Percentiles rank a stretch among this genome's conserved stretches.
phyloP scores from a whole-genome alignment of 2,888 invertebrate genomes.

The Peribatodes rhomboidaria region DNA sequence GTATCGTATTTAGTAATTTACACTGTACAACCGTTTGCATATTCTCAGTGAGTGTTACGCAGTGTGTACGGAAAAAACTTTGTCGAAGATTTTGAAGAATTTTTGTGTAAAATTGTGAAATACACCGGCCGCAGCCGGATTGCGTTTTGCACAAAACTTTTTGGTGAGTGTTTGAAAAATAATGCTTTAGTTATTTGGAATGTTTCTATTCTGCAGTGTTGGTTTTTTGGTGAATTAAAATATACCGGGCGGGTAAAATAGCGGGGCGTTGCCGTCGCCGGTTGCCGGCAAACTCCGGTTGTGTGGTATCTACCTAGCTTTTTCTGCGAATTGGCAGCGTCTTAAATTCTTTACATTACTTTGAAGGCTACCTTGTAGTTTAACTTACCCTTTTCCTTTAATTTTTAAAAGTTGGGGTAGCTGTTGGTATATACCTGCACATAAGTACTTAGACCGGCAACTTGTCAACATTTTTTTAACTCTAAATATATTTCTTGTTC shows the following conservation, averaged over 20 bases:
- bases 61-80: slow-evolving; percentile 87
- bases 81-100: slow-evolving; percentile 86
- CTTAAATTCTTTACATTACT: slow-evolving; percentile 66
- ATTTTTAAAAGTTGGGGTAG: not conserved
- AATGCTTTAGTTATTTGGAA: slow-evolving; percentile 40
- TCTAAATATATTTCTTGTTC: not conserved
- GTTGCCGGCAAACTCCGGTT: slow-evolving; percentile 10
- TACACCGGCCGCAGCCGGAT: slow-evolving; percentile 82
- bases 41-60: slow-evolving; percentile 87
- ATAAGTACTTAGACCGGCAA: not conserved
- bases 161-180: slow-evolving; percentile 71
- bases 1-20: slow-evolving; percentile 83
- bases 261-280: slow-evolving; percentile 76
- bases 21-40: slow-evolving; percentile 84
- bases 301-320: slow-evolving; percentile 54
- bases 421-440: not conserved
- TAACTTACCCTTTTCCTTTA: not conserved
- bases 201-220: slow-evolving; percentile 33
- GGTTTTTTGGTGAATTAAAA: slow-evolving; percentile 34
- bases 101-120: slow-evolving; percentile 85
- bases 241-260: slow-evolving; percentile 45
- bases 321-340: slow-evolving; percentile 74
- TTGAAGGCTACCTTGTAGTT: slow-evolving; percentile 31
- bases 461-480: not conserved
- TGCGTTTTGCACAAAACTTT: slow-evolving; percentile 83